Conservation (phyloP, 1,140 invertebrate species). For the Pseudomyrmex cubaensis region DNA sequence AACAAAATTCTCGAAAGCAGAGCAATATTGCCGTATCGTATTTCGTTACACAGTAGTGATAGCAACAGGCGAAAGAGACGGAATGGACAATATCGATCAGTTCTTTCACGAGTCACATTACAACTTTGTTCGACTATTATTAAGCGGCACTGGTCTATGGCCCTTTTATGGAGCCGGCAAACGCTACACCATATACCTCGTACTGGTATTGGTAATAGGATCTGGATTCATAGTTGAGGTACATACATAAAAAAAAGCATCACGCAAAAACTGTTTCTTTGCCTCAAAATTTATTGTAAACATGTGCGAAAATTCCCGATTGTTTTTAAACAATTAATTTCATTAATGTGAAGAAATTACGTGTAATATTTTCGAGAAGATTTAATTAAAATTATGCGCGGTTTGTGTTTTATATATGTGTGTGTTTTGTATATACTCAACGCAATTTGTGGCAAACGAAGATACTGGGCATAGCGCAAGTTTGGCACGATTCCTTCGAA, state of each 20-base stretch:
- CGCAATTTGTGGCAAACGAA: neutral
- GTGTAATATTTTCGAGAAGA: too few relatives aligned
- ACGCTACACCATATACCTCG: constrained; percentile 12
- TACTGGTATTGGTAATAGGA: neutral
- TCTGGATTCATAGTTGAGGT: constrained; percentile 18
- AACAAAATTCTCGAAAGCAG: too few relatives aligned
- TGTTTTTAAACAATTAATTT: too few relatives aligned
- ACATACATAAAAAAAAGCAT: neutral
- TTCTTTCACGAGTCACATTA: neutral
- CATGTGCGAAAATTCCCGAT: too few relatives aligned
- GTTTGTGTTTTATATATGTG: too few relatives aligned
- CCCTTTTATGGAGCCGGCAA: neutral
- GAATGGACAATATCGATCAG: constrained; percentile 2
- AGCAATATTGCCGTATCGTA: too few relatives aligned
- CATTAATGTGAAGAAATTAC: too few relatives aligned
- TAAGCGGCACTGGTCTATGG: too few relatives aligned
- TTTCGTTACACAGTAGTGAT: neutral
- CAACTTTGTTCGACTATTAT: too few relatives aligned
- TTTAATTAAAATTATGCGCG: too few relatives aligned
- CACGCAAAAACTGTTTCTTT: neutral
- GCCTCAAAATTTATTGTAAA: too few relatives aligned
- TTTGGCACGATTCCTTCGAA: neutral
- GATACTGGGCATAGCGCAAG: neutral
- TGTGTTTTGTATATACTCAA: too few relatives aligned
- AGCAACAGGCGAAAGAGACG: neutral